Evolutionary conservation across 2,888 invertebrate species (phyloP).

Genomic region (Heliconius sara): DNA sequence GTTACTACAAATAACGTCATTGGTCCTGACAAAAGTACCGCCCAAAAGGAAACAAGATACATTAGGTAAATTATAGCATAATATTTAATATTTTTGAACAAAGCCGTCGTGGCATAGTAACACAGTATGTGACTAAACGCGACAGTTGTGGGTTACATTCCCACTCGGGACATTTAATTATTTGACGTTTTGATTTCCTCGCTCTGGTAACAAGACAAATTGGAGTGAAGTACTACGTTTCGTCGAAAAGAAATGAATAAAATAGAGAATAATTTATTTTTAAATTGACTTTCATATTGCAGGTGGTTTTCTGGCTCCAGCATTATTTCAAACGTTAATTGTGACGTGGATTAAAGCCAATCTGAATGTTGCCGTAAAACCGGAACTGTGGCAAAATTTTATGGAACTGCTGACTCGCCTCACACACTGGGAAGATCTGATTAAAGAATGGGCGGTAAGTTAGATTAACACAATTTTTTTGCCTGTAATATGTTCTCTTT

Average conservation of each 20-base stretch:
- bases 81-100: background rate
- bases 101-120: too few species aligned
- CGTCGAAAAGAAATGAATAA: background rate
- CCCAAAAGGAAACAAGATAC: constrained; percentile 90
- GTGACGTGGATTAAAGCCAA: constrained; percentile 99
- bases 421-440: constrained; percentile 96
- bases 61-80: constrained; percentile 76
- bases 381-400: constrained; percentile 97
- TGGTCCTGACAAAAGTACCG: constrained; percentile 92
- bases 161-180: too few species aligned
- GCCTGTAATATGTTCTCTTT: background rate
- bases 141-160: too few species aligned
- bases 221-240: too few species aligned
- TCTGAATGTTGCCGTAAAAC: constrained; percentile 94
- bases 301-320: constrained; percentile 92
- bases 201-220: too few species aligned
- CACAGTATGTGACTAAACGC: too few species aligned
- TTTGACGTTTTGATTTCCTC: too few species aligned
- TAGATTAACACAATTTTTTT: background rate
- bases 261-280: background rate
- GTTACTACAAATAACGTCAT: constrained; percentile 94
- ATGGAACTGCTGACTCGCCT: constrained; percentile 93
- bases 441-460: constrained; percentile 97
- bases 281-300: constrained; percentile 3
- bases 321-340: constrained; percentile 95